phyloP scores from a whole-genome alignment of 35 echinoderm and acorn worm genomes.

The Ophioderma brevispina region DNA sequence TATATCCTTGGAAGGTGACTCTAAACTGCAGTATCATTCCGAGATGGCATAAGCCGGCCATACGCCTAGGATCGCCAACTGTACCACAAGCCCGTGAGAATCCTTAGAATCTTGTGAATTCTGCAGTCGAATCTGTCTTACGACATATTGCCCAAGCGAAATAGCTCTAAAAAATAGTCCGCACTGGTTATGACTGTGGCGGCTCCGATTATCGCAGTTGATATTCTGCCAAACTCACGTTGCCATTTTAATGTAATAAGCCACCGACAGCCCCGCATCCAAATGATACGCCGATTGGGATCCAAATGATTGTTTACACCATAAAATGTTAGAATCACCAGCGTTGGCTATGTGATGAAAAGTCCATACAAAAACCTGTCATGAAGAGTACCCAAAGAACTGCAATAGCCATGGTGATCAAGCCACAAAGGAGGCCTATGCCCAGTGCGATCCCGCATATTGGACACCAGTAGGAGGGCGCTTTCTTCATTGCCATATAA shows the following conservation, averaged over 20 bases:
- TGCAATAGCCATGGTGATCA: conserved; percentile 96
- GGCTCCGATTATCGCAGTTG: conserved; percentile 78
- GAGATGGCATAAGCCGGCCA: conserved; percentile 80
- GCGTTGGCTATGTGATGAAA: conserved; percentile 50
- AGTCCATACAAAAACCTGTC: conserved; percentile 89
- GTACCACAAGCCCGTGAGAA: no score
- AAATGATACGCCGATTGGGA: conserved; percentile 55
- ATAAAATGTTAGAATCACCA: conserved; percentile 83
- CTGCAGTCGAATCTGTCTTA: conserved; percentile 61
- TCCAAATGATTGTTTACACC: conserved; percentile 37
- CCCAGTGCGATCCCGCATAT: conserved; percentile 85
- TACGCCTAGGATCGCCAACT: conserved; percentile 85
- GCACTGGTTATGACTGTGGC: conserved; percentile 68
- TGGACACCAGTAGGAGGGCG: conserved; percentile 60
- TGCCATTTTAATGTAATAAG: conserved; percentile 52
- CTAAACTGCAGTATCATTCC: conserved; percentile 88
- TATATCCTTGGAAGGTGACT: conserved; percentile 82
- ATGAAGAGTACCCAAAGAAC: conserved; percentile 91
- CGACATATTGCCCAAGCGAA: conserved; percentile 79
- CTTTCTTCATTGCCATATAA: conserved; percentile 90
- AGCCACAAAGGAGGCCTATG: conserved; percentile 80
- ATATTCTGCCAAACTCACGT: conserved; percentile 45
- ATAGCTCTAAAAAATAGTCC: conserved; percentile 90
- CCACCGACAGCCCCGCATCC: conserved; percentile 42
- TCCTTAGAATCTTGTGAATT: conserved; percentile 42